phyloP scores from a whole-genome alignment of 1,140 invertebrate genomes.

The Caenorhabditis tropicalis region DNA sequence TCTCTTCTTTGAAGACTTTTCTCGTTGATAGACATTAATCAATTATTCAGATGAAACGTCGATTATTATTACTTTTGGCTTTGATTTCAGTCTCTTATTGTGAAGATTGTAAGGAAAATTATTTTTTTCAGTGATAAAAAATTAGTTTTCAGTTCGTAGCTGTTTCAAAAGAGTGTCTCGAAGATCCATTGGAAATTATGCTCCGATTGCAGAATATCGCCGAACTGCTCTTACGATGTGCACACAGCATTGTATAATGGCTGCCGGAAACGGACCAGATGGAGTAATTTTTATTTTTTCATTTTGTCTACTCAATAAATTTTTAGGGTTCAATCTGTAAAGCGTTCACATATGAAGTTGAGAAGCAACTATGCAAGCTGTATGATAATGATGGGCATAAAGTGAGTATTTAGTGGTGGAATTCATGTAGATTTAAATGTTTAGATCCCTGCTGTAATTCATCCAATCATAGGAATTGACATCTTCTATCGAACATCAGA shows the following conservation, averaged over 20 bases:
- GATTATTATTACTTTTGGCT: not conserved
- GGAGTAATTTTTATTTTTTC: not conserved
- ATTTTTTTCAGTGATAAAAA: not conserved
- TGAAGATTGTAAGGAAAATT: slow-evolving; percentile 35
- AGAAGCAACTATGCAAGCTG: slow-evolving; percentile 18
- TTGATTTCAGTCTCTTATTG: not conserved
- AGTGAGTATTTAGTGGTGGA: not conserved
- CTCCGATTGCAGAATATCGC: slow-evolving; percentile 25
- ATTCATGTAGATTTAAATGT: not conserved
- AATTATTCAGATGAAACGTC: not conserved
- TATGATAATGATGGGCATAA: slow-evolving; percentile 46
- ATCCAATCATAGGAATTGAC: slow-evolving; percentile 46
- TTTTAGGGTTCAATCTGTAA: slow-evolving; percentile 46
- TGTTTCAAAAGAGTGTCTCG: slow-evolving; percentile 40
- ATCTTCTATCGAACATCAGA: slow-evolving; percentile 25
- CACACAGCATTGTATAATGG: slow-evolving; percentile 48
- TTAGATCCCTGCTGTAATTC: slow-evolving; percentile 48
- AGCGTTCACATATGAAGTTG: slow-evolving; percentile 37
- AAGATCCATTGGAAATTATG: slow-evolving; percentile 45
- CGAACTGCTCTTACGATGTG: slow-evolving; percentile 41
- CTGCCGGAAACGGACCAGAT: slow-evolving; percentile 28
- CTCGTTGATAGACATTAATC: not conserved
- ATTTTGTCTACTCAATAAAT: not conserved
- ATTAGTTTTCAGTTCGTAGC: not conserved
- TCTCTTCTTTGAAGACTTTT: not conserved